Evolutionary conservation across 2,797 vertebrate genomes (phyloP), one percentile per base, ranked within the genome.

Genomic region (Myripristis jacobus): DNA sequence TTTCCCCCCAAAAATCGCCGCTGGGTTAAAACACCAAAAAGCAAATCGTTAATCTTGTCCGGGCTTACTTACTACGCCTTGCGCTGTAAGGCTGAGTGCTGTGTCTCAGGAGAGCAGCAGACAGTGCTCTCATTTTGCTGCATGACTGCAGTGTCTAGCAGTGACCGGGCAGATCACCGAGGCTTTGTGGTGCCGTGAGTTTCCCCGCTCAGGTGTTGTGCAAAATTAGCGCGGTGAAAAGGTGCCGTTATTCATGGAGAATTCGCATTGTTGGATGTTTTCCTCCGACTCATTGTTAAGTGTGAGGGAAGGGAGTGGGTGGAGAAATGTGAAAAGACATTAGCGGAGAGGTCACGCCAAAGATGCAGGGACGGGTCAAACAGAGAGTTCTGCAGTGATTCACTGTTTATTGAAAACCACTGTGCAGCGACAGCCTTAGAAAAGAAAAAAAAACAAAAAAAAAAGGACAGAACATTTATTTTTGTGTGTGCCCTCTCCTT

Each of bases 81-180:
- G 75, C 80, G 80, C 79, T 82, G 38, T 66, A 69, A 43, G 44
- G 27, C 52, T 47, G 16, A 47, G 44, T n/a, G 19, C 0, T 70
- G 7, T 10, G 80, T 85, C 86, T 82, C 77, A 2, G 79, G 80
- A 60, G 83, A 87, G 82, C 75, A 47, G 70, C 50, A 76, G 75
- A 67, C 73, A 77, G 47, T 50, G 85, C 74, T 88, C 81, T 80
- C 60, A 27, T 82, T 89, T 84, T 90, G 88, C 87, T 90, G 89
- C 88, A 90, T 86, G 88, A 84, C 88, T 91, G 90, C 87, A 72
- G 88, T 63, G 82, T 89, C 69, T 65, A 1, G 68, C 81, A 53
- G 38, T 53, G 76, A 84, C 84, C 70, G 62, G 29, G 75, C 57
- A 25, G 15, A 74, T 72, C 79, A 69, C 67, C 1, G 21, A 77